These are phyloP conservation scores for Ectemnius lituratus DNA, from an alignment of 2,888 invertebrate species.

Conservation along the genomic window DNA sequence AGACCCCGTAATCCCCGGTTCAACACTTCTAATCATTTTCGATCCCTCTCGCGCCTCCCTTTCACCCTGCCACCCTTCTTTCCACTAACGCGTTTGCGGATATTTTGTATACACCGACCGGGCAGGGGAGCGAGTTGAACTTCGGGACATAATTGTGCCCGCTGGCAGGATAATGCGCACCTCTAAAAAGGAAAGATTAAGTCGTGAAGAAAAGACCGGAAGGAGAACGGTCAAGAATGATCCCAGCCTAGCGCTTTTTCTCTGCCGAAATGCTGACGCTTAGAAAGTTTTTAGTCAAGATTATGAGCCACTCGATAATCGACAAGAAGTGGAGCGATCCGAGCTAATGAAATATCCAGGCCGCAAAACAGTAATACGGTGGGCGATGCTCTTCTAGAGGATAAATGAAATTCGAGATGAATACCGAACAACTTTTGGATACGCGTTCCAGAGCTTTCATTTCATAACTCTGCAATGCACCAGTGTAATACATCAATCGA, in stretches of 20 bases:
- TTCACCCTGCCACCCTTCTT: conserved; percentile 20
- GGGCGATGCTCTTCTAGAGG: too few relatives aligned
- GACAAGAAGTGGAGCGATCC: too few relatives aligned
- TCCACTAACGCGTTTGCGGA: background rate
- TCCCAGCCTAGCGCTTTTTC: background rate
- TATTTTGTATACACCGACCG: background rate
- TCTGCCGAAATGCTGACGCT: background rate
- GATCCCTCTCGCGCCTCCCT: conserved; percentile 14
- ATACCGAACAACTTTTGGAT: too few relatives aligned
- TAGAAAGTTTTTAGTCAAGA: background rate
- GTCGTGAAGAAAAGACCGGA: background rate
- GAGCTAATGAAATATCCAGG: too few relatives aligned
- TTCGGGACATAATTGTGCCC: background rate
- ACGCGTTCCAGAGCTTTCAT: too few relatives aligned
- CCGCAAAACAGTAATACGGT: too few relatives aligned
- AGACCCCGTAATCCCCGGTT: conserved; percentile 29
- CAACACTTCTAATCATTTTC: conserved; percentile 35
- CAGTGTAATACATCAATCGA: too few relatives aligned
- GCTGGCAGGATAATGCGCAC: conserved; percentile 1
- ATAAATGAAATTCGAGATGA: too few relatives aligned
- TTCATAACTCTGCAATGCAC: too few relatives aligned
- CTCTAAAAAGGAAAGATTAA: background rate
- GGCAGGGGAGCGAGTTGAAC: too few relatives aligned
- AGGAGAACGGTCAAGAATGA: conserved; percentile 1
- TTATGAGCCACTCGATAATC: too few relatives aligned